Evolutionary conservation across 2,888 invertebrate genomes (phyloP).

Genomic region (Autographa pulchrina): DNA sequence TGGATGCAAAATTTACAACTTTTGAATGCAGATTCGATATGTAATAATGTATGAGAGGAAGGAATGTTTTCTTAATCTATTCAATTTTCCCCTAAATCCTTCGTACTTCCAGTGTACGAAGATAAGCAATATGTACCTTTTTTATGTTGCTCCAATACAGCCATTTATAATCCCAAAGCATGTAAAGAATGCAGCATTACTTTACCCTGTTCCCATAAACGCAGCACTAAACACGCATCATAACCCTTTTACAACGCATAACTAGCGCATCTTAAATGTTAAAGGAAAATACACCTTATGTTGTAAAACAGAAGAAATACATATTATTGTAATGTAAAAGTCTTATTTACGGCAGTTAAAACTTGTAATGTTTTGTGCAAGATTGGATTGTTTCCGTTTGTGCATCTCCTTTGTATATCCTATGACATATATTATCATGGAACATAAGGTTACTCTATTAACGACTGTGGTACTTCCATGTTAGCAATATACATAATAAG

Average conservation of each 20-base stretch:
- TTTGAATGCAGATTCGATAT: neutral
- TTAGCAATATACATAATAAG: no score
- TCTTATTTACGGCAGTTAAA: slow-evolving; percentile 32
- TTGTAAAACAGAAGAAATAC: rapidly evolving
- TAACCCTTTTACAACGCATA: slow-evolving; percentile 45
- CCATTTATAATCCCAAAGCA: slow-evolving; percentile 16
- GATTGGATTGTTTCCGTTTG: slow-evolving; percentile 48
- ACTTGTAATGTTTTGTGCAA: slow-evolving; percentile 38
- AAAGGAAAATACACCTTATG: slow-evolving; percentile 14
- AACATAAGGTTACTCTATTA: no score
- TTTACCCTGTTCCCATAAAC: slow-evolving; percentile 48
- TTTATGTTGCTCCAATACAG: neutral
- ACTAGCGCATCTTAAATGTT: slow-evolving; percentile 37
- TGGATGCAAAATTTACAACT: neutral
- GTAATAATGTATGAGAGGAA: no score
- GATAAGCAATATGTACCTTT: slow-evolving; percentile 1
- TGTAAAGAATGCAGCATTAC: slow-evolving; percentile 42
- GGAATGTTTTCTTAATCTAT: neutral
- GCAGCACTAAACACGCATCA: slow-evolving; percentile 44
- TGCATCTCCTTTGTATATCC: slow-evolving; percentile 17
- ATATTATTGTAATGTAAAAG: neutral
- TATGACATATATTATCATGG: neutral
- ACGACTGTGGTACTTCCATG: no score
- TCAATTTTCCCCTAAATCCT: no score
- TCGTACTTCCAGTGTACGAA: no score